These are phyloP conservation scores for Entomobrya multifasciata DNA, from an alignment of 2,888 invertebrate species.

Conservation along the genomic window DNA sequence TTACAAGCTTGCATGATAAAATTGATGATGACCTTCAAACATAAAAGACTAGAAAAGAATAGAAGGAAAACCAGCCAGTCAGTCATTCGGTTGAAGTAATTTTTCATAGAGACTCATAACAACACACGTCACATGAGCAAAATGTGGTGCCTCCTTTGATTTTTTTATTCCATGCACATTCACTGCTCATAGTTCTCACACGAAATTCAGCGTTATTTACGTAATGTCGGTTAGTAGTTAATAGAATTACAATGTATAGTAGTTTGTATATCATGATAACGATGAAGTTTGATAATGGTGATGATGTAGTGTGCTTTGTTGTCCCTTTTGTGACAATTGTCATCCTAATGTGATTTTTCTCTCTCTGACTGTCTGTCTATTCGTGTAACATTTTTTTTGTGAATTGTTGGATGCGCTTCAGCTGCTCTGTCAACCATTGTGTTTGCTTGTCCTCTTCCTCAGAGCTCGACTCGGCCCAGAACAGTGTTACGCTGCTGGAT, in stretches of 20 bases:
- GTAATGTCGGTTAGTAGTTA: conserved; percentile 55
- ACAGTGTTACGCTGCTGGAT: neutral
- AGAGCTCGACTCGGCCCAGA: too few species aligned
- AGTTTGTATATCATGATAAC: too few species aligned
- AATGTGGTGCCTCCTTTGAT: neutral
- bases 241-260: neutral
- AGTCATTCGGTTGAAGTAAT: conserved; percentile 43
- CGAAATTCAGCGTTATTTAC: conserved; percentile 1
- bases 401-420: conserved; percentile 65
- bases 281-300: neutral
- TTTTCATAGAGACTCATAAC: conserved; percentile 9
- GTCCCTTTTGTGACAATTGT: conserved; percentile 65
- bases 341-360: conserved; percentile 55
- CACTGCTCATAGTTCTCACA: neutral
- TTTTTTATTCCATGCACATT: conserved; percentile 1
- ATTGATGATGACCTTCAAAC: conserved; percentile 37
- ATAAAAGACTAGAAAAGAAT: conserved; percentile 25
- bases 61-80: conserved; percentile 30
- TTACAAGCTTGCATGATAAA: neutral
- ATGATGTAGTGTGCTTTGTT: conserved; percentile 66
- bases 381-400: conserved; percentile 2
- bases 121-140: neutral
- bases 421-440: conserved; percentile 67
- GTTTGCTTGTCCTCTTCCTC: conserved; percentile 39
- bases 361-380: conserved; percentile 38